Conservation (phyloP, 1,140 invertebrate genomes). For the Leptonema lineaticorne region DNA sequence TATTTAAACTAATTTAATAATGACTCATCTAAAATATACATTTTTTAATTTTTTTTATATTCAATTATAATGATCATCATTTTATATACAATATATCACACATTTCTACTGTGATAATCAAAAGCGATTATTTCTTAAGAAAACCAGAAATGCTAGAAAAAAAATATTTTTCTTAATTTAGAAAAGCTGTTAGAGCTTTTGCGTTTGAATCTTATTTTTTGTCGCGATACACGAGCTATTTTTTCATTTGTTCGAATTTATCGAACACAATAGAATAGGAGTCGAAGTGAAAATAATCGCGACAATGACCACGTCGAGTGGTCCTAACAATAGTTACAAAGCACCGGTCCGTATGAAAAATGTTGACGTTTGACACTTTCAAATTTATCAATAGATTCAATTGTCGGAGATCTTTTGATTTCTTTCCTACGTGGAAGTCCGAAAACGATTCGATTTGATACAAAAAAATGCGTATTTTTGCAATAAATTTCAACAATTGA, state of each 20-base stretch:
- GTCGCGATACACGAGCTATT: background rate
- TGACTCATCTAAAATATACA: too few species aligned
- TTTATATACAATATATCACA: too few species aligned
- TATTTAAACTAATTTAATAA: too few species aligned
- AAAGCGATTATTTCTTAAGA: too few species aligned
- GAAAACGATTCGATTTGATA: slow-evolving; percentile 14
- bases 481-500: background rate
- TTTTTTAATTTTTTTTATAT: too few species aligned
- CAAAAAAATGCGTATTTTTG: background rate
- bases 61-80: too few species aligned
- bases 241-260: background rate
- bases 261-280: background rate
- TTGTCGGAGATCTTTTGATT: background rate
- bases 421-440: background rate
- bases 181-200: too few species aligned
- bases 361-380: slow-evolving; percentile 15
- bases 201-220: background rate
- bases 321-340: slow-evolving; percentile 14
- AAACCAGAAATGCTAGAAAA: too few species aligned
- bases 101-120: too few species aligned
- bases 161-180: background rate
- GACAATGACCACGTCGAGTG: slow-evolving; percentile 25
- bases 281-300: too few species aligned
- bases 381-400: slow-evolving; percentile 16
- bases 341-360: slow-evolving; percentile 16